Evolutionary conservation across 2,888 invertebrate species (phyloP), one percentile per base, ranked within the genome.

Genomic region (Sinopyrophorus schimmeli): DNA sequence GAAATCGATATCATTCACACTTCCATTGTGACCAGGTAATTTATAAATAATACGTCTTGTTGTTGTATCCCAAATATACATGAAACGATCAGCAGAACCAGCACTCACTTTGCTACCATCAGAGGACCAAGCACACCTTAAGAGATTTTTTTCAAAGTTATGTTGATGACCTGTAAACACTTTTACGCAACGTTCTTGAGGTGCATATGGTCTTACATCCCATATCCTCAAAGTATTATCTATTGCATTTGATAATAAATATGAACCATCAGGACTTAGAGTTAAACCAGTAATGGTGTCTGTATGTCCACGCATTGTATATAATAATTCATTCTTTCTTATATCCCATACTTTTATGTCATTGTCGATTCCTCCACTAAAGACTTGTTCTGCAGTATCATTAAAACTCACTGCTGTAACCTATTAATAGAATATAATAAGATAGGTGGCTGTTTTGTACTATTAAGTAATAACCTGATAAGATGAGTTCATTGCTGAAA

Each of bases 261-360:
- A 96, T 0, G 91, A 89, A 0, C 92, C 92, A 73, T 89, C 89
- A 1, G 82, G 82, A 51, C 92, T 92, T 6, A 96, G 76, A 1
- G 89, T 79, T 58, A 99, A 70, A 3, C 89, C 95, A 4, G 99
- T 99, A 3, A 99, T 82, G 0, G 97, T 94, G 67, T 99, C 99
- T 0, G 90, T 87, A 65, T 99, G 99, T 0, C 99, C 99, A 59
- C 87, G 83, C 66, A 99, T 79, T 57, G 83, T 83, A 67, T 92
- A 92, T 0, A 91, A 73, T 32, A 93, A 75, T 47, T 89, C 87
- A 67, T 89, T 89, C 69, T 92, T 94, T 40, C 98, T 79, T 27
- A 96, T 78, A 72, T 99, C 99, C 98, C 98, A 99, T 0, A 97
- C 88, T 80, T 96, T 97, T 5, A 99, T 84, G 53, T 94, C 91